Conservation (phyloP, 2,888 invertebrate species). For the Caenorhabditis auriculariae region DNA sequence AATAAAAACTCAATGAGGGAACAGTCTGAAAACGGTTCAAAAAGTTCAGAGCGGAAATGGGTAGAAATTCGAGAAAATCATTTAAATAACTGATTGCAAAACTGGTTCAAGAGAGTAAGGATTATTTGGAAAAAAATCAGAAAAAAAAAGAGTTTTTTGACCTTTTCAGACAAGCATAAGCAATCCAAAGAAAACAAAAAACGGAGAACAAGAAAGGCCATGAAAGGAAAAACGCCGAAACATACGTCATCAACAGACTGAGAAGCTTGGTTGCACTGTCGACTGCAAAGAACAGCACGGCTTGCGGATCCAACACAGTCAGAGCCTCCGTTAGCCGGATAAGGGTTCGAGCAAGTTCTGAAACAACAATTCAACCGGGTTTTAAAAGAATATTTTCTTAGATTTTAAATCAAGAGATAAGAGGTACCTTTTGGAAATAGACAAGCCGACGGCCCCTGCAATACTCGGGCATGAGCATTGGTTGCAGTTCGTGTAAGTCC, state of each 20-base stretch:
- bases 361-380: slow-evolving; percentile 10
- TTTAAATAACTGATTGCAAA: too few relatives aligned
- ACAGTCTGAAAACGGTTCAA: too few relatives aligned
- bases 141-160: too few relatives aligned
- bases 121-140: too few relatives aligned
- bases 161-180: not conserved
- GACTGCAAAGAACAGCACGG: slow-evolving; percentile 54
- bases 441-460: slow-evolving; percentile 28
- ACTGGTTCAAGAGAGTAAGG: too few relatives aligned
- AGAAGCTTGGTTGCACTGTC: slow-evolving; percentile 37
- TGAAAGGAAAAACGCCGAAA: slow-evolving; percentile 1
- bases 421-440: slow-evolving; percentile 19
- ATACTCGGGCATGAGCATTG: slow-evolving; percentile 56
- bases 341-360: slow-evolving; percentile 57
- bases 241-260: slow-evolving; percentile 57
- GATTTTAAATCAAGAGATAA: not conserved
- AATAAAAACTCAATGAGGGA: too few relatives aligned
- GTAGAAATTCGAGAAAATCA: too few relatives aligned
- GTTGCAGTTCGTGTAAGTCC: slow-evolving; percentile 52
- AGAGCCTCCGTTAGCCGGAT: slow-evolving; percentile 59
- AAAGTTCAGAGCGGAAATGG: too few relatives aligned
- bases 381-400: not conserved
- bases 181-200: not conserved
- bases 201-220: not conserved
- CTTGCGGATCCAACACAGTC: slow-evolving; percentile 55